Evolutionary conservation across 2,113 vertebrate genomes (phyloP).

Genomic region (Nannobrachium achirus): DNA sequence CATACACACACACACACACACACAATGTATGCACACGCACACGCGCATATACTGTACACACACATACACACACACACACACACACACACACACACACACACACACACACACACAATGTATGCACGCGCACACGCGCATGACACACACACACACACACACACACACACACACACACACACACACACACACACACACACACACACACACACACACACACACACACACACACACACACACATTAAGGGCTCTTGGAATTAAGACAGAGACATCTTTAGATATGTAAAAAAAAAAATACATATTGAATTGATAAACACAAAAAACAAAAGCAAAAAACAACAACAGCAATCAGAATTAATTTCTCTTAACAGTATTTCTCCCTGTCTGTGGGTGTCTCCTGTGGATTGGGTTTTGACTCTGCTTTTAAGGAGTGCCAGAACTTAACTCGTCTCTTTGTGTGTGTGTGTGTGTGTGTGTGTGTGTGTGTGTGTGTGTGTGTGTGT

Average conservation of each 20-base stretch:
- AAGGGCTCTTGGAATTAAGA: background rate
- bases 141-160: conserved; percentile 34
- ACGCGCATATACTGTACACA: conserved; percentile 14
- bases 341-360: conserved; percentile 62
- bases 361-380: conserved; percentile 59
- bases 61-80: conserved; percentile 38
- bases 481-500: conserved; percentile 6
- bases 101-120: background rate
- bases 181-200: background rate
- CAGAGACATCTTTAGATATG: conserved; percentile 39
- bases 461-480: conserved; percentile 5
- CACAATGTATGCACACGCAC: conserved; percentile 5
- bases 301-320: conserved; percentile 63
- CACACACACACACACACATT: conserved; percentile 35
- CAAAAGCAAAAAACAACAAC: too few species aligned
- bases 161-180: background rate
- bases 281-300: conserved; percentile 54
- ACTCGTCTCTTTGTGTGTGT: conserved; percentile 34
- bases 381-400: conserved; percentile 52
- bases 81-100: background rate
- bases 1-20: conserved; percentile 27
- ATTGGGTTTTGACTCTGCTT: conserved; percentile 63
- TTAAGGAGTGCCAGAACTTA: conserved; percentile 63
- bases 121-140: conserved; percentile 13
- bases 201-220: conserved; percentile 16